A percentile compares a stretch with the other conserved stretches of the same genome.
These are phyloP conservation scores for Ecdyonurus torrentis DNA, from an alignment of 2,888 invertebrate species.

Conservation along the genomic window DNA sequence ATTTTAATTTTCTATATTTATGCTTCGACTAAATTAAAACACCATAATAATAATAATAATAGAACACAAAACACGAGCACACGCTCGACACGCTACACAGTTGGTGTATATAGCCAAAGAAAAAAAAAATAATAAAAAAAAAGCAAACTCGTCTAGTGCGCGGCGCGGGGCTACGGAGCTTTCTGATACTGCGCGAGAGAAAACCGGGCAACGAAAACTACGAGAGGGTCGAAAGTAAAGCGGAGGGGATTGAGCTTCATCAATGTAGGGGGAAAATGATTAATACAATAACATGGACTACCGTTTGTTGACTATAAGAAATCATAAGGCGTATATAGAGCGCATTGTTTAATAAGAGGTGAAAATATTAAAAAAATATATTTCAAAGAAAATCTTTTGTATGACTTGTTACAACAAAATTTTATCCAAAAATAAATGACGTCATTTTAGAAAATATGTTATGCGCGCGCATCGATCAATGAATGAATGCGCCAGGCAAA, in stretches of 20 bases:
- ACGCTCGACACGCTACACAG: background rate
- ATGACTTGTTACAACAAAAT: background rate
- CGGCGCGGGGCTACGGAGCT: background rate
- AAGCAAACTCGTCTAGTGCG: no score
- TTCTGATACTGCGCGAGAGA: background rate
- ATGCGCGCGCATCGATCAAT: background rate
- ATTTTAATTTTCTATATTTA: background rate
- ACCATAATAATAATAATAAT: background rate
- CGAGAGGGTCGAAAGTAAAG: background rate
- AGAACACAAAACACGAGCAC: background rate
- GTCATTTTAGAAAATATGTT: background rate
- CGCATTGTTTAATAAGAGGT: background rate
- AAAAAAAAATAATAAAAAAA: no score
- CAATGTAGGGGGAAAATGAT: background rate
- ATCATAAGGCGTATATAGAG: no score
- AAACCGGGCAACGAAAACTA: background rate
- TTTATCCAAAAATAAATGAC: background rate
- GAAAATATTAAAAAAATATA: background rate
- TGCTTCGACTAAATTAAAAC: background rate
- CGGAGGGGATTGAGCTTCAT: background rate
- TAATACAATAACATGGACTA: background rate
- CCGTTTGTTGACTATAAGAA: no score
- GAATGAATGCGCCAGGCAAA: background rate
- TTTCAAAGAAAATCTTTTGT: background rate
- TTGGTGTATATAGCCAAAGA: no score